These are phyloP conservation scores for Ceyx erithaca DNA, from an alignment of 2,797 vertebrate genomes.

Conservation along the genomic window DNA sequence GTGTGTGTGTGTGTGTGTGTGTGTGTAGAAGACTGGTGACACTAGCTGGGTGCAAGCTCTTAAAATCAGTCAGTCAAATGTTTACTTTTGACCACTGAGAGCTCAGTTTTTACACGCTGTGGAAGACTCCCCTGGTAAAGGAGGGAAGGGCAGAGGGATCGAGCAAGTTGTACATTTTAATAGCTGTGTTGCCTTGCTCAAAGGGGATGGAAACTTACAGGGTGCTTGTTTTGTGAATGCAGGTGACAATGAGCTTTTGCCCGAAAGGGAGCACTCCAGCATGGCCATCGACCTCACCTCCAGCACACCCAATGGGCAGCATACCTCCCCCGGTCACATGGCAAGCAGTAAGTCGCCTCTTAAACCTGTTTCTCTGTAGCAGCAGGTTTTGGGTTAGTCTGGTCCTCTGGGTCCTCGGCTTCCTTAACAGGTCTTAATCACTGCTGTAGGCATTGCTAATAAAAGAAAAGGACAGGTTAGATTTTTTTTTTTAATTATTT, in stretches of 20 bases:
- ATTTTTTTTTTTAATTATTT: not conserved
- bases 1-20: too few relatives aligned
- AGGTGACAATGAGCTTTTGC: conserved; percentile 94
- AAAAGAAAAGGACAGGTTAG: conserved; percentile 36
- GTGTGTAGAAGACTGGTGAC: not conserved
- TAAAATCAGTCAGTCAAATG: not conserved
- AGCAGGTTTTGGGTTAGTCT: conserved; percentile 45
- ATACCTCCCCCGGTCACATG: conserved; percentile 88
- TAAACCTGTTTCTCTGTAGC: conserved; percentile 58
- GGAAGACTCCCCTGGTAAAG: not conserved
- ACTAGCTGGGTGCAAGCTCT: not conserved
- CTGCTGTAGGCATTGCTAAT: conserved; percentile 40
- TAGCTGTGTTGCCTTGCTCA: not conserved
- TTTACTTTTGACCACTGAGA: not conserved
- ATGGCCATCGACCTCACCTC: conserved; percentile 92
- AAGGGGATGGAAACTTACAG: conserved; percentile 39
- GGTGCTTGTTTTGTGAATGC: conserved; percentile 68
- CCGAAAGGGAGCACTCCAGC: conserved; percentile 90
- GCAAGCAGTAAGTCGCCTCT: conserved; percentile 84
- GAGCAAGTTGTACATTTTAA: rapidly evolving
- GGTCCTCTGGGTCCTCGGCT: conserved; percentile 41
- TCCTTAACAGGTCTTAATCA: not conserved
- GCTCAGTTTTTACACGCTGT: not conserved
- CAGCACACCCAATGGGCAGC: conserved; percentile 91
- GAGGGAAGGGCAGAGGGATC: not conserved